Percentiles rank a stretch among this genome's conserved stretches.
These are phyloP conservation scores for Gasterosteus nipponicus DNA, from an alignment of 2,113 vertebrate genomes.

Conservation along the genomic window DNA sequence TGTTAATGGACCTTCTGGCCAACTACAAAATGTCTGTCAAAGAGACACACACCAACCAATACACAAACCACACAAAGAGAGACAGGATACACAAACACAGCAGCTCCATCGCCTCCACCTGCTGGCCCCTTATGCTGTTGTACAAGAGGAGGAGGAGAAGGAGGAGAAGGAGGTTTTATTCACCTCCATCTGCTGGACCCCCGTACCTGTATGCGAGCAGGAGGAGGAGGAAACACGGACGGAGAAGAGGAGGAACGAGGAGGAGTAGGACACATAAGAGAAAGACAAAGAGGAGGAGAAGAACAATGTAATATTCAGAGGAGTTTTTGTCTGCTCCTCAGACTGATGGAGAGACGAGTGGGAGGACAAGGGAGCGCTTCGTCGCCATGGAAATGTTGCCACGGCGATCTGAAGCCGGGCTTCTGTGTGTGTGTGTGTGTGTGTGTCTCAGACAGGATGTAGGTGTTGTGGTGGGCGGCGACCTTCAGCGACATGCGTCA, in stretches of 20 bases:
- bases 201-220: neutral
- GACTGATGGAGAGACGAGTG: slow-evolving; percentile 54
- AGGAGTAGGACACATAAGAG: too few species aligned
- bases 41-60: too few species aligned
- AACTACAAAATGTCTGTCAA: too few species aligned
- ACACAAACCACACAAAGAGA: too few species aligned
- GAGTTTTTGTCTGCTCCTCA: slow-evolving; percentile 12
- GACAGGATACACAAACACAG: neutral
- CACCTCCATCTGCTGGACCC: slow-evolving; percentile 38
- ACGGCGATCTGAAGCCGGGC: slow-evolving; percentile 77
- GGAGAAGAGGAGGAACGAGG: too few species aligned
- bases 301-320: neutral
- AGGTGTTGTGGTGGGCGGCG: slow-evolving; percentile 62
- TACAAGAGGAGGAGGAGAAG: too few species aligned
- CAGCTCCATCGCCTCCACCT: slow-evolving; percentile 41
- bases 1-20: too few species aligned
- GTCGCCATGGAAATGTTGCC: slow-evolving; percentile 78
- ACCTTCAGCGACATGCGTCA: slow-evolving; percentile 62
- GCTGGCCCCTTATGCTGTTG: slow-evolving; percentile 1
- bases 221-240: too few species aligned
- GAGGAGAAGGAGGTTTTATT: slow-evolving; percentile 25
- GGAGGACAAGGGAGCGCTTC: slow-evolving; percentile 40
- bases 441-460: slow-evolving; percentile 70
- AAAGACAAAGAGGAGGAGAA: too few species aligned
- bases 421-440: slow-evolving; percentile 44